Conservation (phyloP, 2,113 vertebrate genomes). For the Pteruthius melanotis region DNA sequence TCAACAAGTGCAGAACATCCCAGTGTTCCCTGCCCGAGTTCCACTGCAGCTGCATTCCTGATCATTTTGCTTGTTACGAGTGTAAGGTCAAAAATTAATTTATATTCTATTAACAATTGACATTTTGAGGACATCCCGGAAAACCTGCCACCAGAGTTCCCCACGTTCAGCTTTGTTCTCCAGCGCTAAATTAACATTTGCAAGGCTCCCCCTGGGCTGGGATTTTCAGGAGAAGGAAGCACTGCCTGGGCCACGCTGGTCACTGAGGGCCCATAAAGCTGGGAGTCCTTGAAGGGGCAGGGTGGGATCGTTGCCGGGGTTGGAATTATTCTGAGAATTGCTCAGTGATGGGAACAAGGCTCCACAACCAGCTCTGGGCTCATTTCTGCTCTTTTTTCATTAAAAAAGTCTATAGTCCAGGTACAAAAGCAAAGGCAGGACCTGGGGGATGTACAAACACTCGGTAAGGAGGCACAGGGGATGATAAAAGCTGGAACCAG, state of each 20-base stretch:
- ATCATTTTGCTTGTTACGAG: fast-evolving
- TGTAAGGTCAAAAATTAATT: neutral
- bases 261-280: neutral
- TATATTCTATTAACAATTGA: neutral
- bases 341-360: neutral
- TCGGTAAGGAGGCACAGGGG: fast-evolving
- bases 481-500: too few relatives aligned
- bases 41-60: too few relatives aligned
- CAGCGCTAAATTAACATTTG: neutral
- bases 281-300: neutral
- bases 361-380: neutral
- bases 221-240: neutral
- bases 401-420: neutral
- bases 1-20: neutral
- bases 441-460: too few relatives aligned
- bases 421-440: neutral
- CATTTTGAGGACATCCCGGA: neutral
- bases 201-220: neutral
- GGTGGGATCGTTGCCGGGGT: neutral
- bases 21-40: neutral
- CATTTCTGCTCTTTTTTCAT: neutral
- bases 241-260: neutral
- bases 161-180: neutral
- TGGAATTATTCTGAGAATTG: neutral
- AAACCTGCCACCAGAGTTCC: neutral